Percentiles rank a stretch among this genome's conserved stretches.
These are phyloP conservation scores for Bovichtus variegatus DNA, from an alignment of 2,797 vertebrate genomes.

Conservation along the genomic window DNA sequence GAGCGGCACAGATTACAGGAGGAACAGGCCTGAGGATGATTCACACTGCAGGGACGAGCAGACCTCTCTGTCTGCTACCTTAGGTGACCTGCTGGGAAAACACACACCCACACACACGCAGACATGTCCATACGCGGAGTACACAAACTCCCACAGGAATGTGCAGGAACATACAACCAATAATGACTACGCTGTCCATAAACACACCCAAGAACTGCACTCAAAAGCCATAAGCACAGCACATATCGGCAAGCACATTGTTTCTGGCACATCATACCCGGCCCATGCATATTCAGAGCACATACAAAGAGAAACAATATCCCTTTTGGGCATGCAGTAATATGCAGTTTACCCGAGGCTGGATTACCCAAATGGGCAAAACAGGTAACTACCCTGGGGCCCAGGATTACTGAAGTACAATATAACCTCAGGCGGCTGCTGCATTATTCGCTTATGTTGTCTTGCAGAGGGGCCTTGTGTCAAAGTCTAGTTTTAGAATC, in stretches of 20 bases:
- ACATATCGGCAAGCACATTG: background rate
- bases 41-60: constrained; percentile 35
- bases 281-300: background rate
- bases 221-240: constrained; percentile 2
- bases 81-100: constrained; percentile 55
- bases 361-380: constrained; percentile 18
- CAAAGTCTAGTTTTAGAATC: constrained; percentile 3
- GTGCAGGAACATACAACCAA: constrained; percentile 21
- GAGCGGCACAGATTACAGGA: constrained; percentile 56
- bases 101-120: constrained; percentile 20
- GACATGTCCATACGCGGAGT: background rate
- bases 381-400: background rate
- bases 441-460: background rate
- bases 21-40: constrained; percentile 59
- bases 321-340: constrained; percentile 25
- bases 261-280: constrained; percentile 12
- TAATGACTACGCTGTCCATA: background rate
- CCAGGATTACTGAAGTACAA: constrained; percentile 24
- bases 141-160: constrained; percentile 19
- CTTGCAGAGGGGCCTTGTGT: background rate
- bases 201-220: constrained; percentile 18
- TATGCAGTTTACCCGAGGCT: constrained; percentile 22
- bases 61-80: constrained; percentile 62
- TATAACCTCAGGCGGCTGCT: constrained; percentile 6
- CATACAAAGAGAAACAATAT: constrained; percentile 42